phyloP scores from a whole-genome alignment of 2,888 invertebrate genomes.

The Monoplex corrugatus region DNA sequence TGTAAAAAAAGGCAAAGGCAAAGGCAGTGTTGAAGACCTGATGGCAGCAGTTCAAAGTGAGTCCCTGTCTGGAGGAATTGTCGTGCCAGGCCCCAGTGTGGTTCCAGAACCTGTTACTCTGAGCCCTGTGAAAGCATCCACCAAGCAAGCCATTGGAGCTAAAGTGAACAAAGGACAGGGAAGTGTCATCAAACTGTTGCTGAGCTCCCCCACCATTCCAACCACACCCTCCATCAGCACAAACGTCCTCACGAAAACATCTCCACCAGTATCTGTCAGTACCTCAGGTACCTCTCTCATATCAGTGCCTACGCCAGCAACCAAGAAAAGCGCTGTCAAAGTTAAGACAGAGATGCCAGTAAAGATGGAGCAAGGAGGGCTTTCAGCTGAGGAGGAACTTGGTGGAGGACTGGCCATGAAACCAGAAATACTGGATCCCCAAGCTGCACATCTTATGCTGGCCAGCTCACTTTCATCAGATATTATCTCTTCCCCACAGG shows the following conservation, averaged over 20 bases:
- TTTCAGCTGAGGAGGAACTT: background rate
- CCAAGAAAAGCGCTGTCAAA: constrained; percentile 23
- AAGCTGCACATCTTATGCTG: constrained; percentile 42
- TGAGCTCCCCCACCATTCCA: constrained; percentile 72
- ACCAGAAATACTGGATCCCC: constrained; percentile 30
- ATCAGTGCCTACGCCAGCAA: background rate
- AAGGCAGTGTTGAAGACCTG: constrained; percentile 47
- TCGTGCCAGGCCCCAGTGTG: constrained; percentile 14
- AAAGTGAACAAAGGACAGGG: constrained; percentile 56
- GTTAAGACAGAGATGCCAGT: constrained; percentile 36
- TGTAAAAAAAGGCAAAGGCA: constrained; percentile 53
- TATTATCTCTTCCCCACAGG: background rate
- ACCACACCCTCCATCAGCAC: constrained; percentile 65
- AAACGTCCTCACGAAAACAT: constrained; percentile 59
- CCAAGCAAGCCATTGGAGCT: constrained; percentile 50
- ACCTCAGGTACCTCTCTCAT: background rate
- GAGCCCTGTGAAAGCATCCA: constrained; percentile 18
- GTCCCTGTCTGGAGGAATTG: background rate
- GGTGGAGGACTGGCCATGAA: background rate
- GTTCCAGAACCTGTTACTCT: background rate
- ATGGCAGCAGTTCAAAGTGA: constrained; percentile 5
- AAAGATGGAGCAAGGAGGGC: constrained; percentile 35
- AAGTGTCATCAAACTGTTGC: constrained; percentile 75
- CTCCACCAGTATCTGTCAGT: constrained; percentile 45
- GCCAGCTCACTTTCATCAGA: constrained; percentile 27